Evolutionary conservation across 2,797 vertebrate species (phyloP).

Genomic region (Tympanoctomys barrerae): DNA sequence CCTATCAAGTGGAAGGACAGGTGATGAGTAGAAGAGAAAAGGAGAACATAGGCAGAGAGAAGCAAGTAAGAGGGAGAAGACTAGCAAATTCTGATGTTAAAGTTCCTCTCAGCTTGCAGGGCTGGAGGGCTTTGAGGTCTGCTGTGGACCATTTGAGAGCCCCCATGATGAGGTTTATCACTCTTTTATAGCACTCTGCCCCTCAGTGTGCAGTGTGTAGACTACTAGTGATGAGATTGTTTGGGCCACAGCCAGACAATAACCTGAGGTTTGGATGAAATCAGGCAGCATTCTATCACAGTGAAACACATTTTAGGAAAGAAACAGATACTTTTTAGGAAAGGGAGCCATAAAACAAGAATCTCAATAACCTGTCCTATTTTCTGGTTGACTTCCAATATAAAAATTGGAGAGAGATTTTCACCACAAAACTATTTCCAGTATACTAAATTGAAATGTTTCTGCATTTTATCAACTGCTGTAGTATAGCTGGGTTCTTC

Average conservation of each 20-base stretch:
- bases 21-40: neutral
- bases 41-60: neutral
- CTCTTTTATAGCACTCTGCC: neutral
- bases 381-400: constrained; percentile 38
- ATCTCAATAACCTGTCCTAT: neutral
- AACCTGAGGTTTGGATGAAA: neutral
- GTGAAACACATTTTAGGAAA: neutral
- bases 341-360: neutral
- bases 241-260: neutral
- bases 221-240: neutral
- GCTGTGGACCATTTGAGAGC: neutral
- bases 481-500: neutral
- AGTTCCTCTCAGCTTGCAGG: accelerated
- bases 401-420: constrained; percentile 42
- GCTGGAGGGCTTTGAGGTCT: neutral
- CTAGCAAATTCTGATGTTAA: neutral
- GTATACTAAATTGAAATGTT: neutral
- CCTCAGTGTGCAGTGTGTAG: neutral
- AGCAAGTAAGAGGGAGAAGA: neutral
- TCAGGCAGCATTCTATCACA: neutral
- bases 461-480: neutral
- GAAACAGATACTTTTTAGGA: constrained; percentile 3
- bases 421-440: constrained; percentile 20
- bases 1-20: neutral
- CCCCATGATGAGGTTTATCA: neutral